Base-by-base conservation (phyloP, 1,140 invertebrate species). In the Tetraneura akinire region DNA sequence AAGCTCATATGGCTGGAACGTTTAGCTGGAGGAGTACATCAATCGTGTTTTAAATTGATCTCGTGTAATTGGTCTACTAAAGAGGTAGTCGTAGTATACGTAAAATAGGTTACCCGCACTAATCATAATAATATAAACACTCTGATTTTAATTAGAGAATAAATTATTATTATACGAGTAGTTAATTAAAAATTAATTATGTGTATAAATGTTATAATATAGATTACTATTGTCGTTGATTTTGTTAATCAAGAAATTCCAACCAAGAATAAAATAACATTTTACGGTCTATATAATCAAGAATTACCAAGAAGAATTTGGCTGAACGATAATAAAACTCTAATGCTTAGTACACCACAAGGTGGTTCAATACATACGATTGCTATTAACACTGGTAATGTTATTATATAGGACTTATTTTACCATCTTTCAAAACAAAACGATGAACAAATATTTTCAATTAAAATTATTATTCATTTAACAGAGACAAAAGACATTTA, bases 1-100 rank as follows among this genome's bases (percentile, higher is more conserved):
- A 86, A 87, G 62, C 81, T 93, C 16, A 83, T 92, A n/a, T 94
- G 91, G 90, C 84, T 92, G 37, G 89, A 93, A 86, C 85, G 91
- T 80, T 82, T 85, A 32, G 85, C 86, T 45, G 86, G 83, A 18
- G 89, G 90, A 1, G 88, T 91, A 8, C 92, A 93, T 86, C 87
- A 91, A 83, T 86, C 88, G 64, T 88, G 87, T 80, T 89, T 90
- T 76, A 84, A 87, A 81, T 84, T 93, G 0, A 86, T 89, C 82
- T 85, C 85, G 80, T 85, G 86, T 45, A 83, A 87, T 80, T 87
- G 88, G 84, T 83, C 86, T 47, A 82, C 85, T 60, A 81, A 83
- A 85, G 37, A 84, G 81, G 81, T 84, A n/a, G n/a, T n/a, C n/a
- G n/a, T n/a, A n/a, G n/a, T n/a, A n/a, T n/a, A n/a, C n/a, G n/a